These are phyloP conservation scores for Myiotriccus ornatus DNA, from an alignment of 2,797 vertebrate species.

Conservation along the genomic window DNA sequence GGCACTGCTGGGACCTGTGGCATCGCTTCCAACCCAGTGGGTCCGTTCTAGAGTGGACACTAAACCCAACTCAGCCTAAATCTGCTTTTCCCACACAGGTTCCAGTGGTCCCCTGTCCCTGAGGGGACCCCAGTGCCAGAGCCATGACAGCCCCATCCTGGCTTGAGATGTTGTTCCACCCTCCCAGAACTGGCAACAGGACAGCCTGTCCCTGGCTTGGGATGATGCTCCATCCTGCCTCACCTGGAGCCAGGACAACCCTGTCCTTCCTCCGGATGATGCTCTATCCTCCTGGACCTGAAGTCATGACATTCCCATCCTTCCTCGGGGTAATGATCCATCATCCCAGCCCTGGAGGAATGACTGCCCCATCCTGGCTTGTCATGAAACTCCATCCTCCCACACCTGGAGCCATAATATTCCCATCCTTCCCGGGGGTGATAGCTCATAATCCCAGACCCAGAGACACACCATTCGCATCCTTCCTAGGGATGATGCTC, in stretches of 20 bases:
- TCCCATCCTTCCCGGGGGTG: accelerated
- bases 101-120: accelerated
- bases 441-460: accelerated
- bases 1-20: accelerated
- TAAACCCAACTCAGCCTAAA: neutral
- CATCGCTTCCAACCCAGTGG: accelerated
- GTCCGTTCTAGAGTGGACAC: accelerated
- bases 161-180: neutral
- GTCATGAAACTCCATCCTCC: accelerated
- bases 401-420: accelerated
- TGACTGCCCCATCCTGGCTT: accelerated
- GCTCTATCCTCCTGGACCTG: neutral
- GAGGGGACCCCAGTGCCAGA: neutral
- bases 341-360: accelerated
- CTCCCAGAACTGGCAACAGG: neutral
- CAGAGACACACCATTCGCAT: too few species aligned
- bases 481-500: neutral
- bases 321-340: accelerated
- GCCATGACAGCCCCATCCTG: neutral
- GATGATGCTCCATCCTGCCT: neutral
- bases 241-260: neutral
- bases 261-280: neutral
- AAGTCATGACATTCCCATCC: accelerated
- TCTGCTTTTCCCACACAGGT: accelerated
- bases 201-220: neutral